Conservation (phyloP, 2,113 vertebrate genomes). For the Alethe diademata region DNA sequence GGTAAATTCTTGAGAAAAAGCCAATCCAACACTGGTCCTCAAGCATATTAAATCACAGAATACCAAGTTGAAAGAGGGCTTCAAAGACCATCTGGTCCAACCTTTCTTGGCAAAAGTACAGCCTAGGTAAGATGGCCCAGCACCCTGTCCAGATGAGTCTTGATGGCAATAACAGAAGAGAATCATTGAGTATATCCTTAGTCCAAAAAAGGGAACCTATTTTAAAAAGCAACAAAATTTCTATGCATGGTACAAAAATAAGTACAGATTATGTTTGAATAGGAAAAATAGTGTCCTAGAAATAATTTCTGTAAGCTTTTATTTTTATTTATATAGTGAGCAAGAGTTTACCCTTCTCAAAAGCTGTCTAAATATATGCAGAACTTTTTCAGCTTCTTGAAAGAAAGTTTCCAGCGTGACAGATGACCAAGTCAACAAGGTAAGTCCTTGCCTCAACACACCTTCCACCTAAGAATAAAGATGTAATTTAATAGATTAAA, state of each 20-base stretch:
- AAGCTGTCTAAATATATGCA: slow-evolving; percentile 75
- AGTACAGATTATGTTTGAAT: background rate
- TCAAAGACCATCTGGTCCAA: background rate
- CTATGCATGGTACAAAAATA: background rate
- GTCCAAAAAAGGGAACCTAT: background rate
- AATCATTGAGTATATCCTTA: background rate
- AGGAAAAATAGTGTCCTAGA: background rate
- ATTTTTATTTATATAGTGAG: background rate
- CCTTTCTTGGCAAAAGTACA: background rate
- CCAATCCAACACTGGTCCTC: background rate
- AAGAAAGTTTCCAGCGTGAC: slow-evolving; percentile 80
- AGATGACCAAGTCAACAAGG: slow-evolving; percentile 83
- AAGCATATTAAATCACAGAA: background rate
- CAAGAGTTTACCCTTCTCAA: slow-evolving; percentile 76
- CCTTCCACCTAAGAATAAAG: slow-evolving; percentile 75
- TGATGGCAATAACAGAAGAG: background rate
- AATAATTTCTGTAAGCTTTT: background rate
- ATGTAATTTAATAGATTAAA: background rate
- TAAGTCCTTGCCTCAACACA: slow-evolving; percentile 79
- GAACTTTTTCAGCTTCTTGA: slow-evolving; percentile 73
- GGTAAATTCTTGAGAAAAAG: background rate
- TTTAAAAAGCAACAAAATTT: background rate
- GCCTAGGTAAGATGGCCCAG: background rate
- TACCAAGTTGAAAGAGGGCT: background rate
- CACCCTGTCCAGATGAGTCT: background rate